Evolutionary conservation across 2,113 vertebrate genomes (phyloP).

Genomic region (Corydoras maculifer): DNA sequence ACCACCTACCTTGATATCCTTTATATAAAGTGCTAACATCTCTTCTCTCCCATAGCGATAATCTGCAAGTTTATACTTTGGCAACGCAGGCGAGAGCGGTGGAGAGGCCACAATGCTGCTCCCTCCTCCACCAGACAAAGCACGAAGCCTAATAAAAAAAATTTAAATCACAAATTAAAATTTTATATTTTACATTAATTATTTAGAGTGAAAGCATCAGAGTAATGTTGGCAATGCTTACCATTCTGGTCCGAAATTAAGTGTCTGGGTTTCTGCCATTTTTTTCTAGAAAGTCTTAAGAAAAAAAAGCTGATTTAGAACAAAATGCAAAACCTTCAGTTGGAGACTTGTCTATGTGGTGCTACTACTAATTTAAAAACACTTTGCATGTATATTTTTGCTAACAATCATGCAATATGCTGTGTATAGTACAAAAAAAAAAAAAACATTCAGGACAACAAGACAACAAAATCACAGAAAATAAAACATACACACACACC

Average conservation of each 20-base stretch:
- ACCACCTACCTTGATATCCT: constrained; percentile 88
- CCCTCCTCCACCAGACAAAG: constrained; percentile 75
- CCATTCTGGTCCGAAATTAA: constrained; percentile 99
- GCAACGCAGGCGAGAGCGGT: constrained; percentile 93
- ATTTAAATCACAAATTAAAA: too few relatives aligned
- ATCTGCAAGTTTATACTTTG: constrained; percentile 98
- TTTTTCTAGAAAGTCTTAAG: constrained; percentile 7
- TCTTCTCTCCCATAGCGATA: constrained; percentile 98
- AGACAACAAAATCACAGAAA: too few relatives aligned
- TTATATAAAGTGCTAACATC: constrained; percentile 99
- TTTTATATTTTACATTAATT: too few relatives aligned
- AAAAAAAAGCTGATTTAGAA: background rate
- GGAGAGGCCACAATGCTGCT: constrained; percentile 79
- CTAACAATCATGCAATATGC: too few relatives aligned
- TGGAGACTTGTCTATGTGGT: background rate
- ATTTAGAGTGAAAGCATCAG: background rate
- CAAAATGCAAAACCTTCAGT: background rate
- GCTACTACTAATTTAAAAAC: too few relatives aligned
- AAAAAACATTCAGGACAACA: too few relatives aligned
- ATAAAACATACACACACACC: too few relatives aligned
- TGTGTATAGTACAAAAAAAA: too few relatives aligned
- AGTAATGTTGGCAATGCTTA: constrained; percentile 56
- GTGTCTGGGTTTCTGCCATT: constrained; percentile 97
- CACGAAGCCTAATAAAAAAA: constrained; percentile 76
- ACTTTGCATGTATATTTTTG: too few relatives aligned